Conservation (phyloP, 2,113 vertebrate genomes). For the Pimephales promelas region DNA sequence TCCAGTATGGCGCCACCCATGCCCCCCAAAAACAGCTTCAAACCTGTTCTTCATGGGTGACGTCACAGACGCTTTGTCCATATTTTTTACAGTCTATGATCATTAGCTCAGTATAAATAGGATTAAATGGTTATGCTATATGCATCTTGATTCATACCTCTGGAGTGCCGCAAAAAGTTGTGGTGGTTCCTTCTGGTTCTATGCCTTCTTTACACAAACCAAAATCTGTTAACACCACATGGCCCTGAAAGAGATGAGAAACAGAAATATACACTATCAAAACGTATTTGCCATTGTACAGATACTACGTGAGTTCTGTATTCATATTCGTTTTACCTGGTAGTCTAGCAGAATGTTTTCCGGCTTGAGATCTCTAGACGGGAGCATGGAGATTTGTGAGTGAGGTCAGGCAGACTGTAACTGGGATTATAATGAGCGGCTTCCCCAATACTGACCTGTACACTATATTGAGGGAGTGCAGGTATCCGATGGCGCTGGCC, state of each 20-base stretch:
- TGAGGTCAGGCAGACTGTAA: background rate
- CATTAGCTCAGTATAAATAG: too few species aligned
- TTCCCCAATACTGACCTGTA: slow-evolving; percentile 83
- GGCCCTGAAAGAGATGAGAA: slow-evolving; percentile 73
- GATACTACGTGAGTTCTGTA: background rate
- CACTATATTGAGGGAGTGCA: slow-evolving; percentile 95
- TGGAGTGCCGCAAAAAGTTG: slow-evolving; percentile 95
- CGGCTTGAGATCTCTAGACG: slow-evolving; percentile 91
- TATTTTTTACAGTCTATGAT: too few species aligned
- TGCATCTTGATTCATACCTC: slow-evolving; percentile 77
- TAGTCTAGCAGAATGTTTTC: slow-evolving; percentile 97
- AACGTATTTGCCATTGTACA: background rate
- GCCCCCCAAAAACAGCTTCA: too few species aligned
- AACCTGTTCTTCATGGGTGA: too few species aligned
- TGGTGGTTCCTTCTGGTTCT: slow-evolving; percentile 91
- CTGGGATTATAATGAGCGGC: background rate
- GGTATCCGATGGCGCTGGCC: slow-evolving; percentile 92
- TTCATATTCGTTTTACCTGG: slow-evolving; percentile 75
- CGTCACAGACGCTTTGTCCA: too few species aligned
- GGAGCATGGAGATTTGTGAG: background rate
- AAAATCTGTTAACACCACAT: slow-evolving; percentile 94
- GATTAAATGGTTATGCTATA: too few species aligned
- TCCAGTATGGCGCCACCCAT: too few species aligned
- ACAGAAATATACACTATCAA: background rate
- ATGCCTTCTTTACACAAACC: slow-evolving; percentile 97